These are phyloP conservation scores for Nannobrachium achirus DNA, from an alignment of 2,113 vertebrate species.

Conservation along the genomic window DNA sequence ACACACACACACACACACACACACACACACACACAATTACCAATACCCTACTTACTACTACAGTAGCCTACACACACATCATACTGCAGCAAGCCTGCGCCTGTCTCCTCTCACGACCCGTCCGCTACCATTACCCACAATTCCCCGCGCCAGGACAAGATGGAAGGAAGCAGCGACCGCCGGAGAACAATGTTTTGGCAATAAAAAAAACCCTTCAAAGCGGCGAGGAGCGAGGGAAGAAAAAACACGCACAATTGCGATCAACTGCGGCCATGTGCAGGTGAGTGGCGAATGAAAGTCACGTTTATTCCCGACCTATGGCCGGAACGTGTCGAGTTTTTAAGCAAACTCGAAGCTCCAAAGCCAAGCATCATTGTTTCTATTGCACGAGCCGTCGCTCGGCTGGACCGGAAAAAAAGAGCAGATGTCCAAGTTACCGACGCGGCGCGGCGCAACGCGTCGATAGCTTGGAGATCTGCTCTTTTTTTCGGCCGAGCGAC, in stretches of 20 bases:
- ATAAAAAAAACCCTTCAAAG: slow-evolving; percentile 63
- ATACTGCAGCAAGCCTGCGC: slow-evolving; percentile 37
- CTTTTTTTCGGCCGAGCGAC: no score
- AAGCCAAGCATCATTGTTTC: slow-evolving; percentile 82
- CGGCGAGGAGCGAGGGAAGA: slow-evolving; percentile 57
- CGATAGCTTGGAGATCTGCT: no score
- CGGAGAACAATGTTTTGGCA: slow-evolving; percentile 86
- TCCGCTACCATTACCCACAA: slow-evolving; percentile 79
- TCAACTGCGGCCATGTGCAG: slow-evolving; percentile 77
- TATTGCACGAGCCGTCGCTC: slow-evolving; percentile 56
- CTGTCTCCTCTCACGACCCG: slow-evolving; percentile 86
- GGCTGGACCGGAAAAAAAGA: no score
- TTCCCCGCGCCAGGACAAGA: slow-evolving; percentile 84
- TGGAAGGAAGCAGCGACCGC: slow-evolving; percentile 82
- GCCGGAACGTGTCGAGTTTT: slow-evolving; percentile 38
- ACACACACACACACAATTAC: neutral
- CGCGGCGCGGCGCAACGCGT: no score
- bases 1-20: neutral
- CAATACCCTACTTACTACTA: neutral
- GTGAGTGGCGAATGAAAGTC: slow-evolving; percentile 57
- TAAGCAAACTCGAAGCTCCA: slow-evolving; percentile 28
- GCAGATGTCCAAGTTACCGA: no score
- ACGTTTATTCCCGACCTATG: neutral
- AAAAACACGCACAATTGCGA: slow-evolving; percentile 58
- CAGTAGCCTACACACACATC: neutral